Conservation (phyloP, 2,797 vertebrate species). For the Amniataba percoides region DNA sequence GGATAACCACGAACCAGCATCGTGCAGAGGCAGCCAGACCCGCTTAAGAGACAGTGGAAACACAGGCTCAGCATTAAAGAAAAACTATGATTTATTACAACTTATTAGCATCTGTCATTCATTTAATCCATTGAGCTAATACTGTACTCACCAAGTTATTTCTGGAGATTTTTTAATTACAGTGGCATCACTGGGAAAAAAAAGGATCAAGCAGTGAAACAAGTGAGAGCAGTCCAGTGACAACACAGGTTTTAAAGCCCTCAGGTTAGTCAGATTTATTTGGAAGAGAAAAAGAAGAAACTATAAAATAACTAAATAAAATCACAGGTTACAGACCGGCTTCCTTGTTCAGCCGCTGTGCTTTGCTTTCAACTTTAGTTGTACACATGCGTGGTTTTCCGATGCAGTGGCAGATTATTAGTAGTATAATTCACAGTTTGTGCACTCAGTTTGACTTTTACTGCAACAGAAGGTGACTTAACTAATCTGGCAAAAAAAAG, state of each 20-base stretch:
- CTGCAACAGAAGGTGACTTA: background rate
- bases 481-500: background rate
- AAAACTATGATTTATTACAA: conserved; percentile 3
- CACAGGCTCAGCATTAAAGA: background rate
- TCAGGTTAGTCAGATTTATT: background rate
- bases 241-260: conserved; percentile 7
- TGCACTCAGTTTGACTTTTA: background rate
- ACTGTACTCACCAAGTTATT: background rate
- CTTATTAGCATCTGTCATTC: background rate
- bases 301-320: background rate
- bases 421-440: background rate
- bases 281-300: background rate
- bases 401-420: background rate
- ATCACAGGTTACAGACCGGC: background rate
- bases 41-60: background rate
- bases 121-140: background rate
- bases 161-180: background rate
- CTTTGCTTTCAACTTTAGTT: background rate
- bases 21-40: conserved; percentile 38
- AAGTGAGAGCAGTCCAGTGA: background rate
- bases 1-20: background rate
- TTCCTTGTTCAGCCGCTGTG: background rate
- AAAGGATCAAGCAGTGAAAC: background rate
- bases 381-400: background rate
- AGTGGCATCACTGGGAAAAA: background rate